Evolutionary conservation across 2,797 vertebrate species (phyloP), one percentile per base, ranked within the genome.

Genomic region (Distichodus sexfasciatus): DNA sequence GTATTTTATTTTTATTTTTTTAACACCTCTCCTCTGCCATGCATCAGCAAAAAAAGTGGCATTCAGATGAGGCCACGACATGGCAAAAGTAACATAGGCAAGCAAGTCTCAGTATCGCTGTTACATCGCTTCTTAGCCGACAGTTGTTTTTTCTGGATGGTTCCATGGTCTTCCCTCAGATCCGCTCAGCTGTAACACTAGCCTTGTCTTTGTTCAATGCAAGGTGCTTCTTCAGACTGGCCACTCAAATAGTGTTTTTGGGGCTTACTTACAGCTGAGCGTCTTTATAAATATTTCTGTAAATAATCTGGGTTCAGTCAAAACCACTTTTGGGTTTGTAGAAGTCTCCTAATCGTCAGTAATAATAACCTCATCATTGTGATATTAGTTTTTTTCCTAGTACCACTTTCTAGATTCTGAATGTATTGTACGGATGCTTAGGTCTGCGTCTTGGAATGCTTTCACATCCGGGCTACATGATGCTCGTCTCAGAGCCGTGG

Each of bases 141-240:
- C 29, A 33, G 61, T 66, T 57, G 53, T 66, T 33, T 35, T 47
- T 62, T 60, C 43, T 63, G 17, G 33, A 62, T 59, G 9, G 46
- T 63, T 53, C 54, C 47, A 41, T 68, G 54, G 59, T 68, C 74
- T 70, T 79, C 72, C 64, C 51, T 58, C 58, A 64, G 33, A 53
- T 74, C 24, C 28, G 36, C 44, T 61, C 66, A 51, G 63, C 41
- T 47, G 55, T 69, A 74, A 70, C 67, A 63, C 61, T 78, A 55
- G 69, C 59, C 63, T 63, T 31, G 40, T 76, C 51, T 53, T 59
- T 73, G 74, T 76, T 69, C 51, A 50, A 67, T 68, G 64, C 62
- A 76, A 70, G 77, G 74, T 79, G 74, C 77, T 79, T n/a, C 77
- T 72, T 60, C 73, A 70, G 76, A 73, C 70, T 76, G 70, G 66